Evolutionary conservation across 2,797 vertebrate species (phyloP), one percentile per base, ranked within the genome.

Genomic region (Acomys russatus): DNA sequence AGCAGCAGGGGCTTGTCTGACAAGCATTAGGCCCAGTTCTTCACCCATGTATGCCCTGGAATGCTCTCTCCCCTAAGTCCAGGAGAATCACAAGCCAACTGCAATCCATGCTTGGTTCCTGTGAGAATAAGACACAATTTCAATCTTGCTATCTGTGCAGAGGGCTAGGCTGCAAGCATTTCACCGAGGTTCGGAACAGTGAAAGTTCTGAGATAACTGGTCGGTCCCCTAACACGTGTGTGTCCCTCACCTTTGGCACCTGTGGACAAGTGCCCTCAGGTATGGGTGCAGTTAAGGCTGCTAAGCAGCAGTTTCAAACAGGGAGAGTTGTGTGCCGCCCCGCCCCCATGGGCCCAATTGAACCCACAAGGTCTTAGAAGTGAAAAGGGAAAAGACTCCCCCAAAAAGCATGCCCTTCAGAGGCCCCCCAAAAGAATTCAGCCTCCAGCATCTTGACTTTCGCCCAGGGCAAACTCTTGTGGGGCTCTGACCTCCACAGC

Each of bases 81-180:
- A 71, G 33, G 7, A 20, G 9, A 35, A 33, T 20, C 64, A 70
- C 28, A 7, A 90, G 30, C 35, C 0, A 1, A 38, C 51, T 56
- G 0, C 22, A 68, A 49, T 12, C 18, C 11, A 0, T 2, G 33
- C 22, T 23, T 59, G 14, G 3, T n/a, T 73, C 33, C 15, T 6
- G 1, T 35, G 25, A 64, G 35, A 68, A 25, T 7, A 38, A 87
- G 76, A 83, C 56, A 28, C 30, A 61, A 11, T 9, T 79, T 90
- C 76, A n/a, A 25, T 80, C 92, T 88, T 51, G 11, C 17, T 20
- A 15, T 59, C 49, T 30, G 70, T 93, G 59, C 4, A 92, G 44
- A 12, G 2, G 12, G 3, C 33, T 35, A 10, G 6, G 15, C n/a
- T 51, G 2, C 15, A 8, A 73, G 25, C n/a, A 33, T 25, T 3